These are phyloP conservation scores for Anas platyrhynchos DNA, from an alignment of 2,113 vertebrate species.

Conservation along the genomic window DNA sequence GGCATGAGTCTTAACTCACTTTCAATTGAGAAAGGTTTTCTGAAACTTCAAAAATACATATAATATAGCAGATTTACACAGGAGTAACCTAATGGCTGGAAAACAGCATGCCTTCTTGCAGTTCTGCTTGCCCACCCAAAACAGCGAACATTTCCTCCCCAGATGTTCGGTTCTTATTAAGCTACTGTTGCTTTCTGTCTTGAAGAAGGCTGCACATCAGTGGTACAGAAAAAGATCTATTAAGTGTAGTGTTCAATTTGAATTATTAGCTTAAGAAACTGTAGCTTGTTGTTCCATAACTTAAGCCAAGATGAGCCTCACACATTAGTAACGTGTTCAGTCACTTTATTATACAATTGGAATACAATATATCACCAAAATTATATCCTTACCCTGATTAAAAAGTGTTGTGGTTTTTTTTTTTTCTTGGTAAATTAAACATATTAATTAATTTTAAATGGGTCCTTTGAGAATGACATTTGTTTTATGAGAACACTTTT, in stretches of 20 bases:
- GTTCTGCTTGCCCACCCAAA: not conserved
- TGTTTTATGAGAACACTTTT: not conserved
- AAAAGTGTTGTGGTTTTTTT: not conserved
- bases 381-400: not conserved
- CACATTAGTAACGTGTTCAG: not conserved
- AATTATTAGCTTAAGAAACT: not conserved
- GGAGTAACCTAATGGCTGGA: not conserved
- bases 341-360: not conserved
- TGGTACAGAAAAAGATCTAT: not conserved
- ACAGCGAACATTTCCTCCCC: not conserved
- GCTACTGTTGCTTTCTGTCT: not conserved
- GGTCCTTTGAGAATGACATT: not conserved
- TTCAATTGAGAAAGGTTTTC: not conserved
- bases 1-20: not conserved
- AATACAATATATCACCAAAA: not conserved
- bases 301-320: not conserved
- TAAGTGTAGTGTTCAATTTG: not conserved
- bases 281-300: not conserved
- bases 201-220: not conserved
- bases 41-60: not conserved
- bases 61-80: not conserved
- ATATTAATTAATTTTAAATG: not conserved
- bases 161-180: not conserved
- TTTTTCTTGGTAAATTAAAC: not conserved
- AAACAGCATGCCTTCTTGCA: not conserved